These are phyloP conservation scores for Palythoa heliodiscus DNA, from an alignment of 92 coral and sea anemone genomes.

Conservation along the genomic window DNA sequence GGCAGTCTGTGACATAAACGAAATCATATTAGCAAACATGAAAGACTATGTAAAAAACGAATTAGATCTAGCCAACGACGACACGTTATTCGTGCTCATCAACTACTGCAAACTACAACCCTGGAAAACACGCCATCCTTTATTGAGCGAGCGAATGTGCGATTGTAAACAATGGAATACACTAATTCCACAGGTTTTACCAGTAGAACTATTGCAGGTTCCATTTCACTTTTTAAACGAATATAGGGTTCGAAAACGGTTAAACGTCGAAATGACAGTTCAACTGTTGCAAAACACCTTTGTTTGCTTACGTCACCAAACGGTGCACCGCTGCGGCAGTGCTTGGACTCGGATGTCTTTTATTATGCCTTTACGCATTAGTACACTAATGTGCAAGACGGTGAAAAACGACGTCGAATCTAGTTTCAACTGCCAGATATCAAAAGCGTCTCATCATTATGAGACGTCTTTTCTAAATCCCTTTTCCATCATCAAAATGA, in stretches of 20 bases:
- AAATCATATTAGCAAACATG: neutral
- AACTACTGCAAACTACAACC: neutral
- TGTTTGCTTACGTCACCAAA: neutral
- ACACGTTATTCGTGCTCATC: neutral
- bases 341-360: neutral
- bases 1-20: neutral
- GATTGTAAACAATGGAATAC: neutral
- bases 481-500: too few species aligned
- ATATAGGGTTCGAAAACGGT: neutral
- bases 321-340: neutral
- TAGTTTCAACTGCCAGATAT: neutral
- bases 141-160: neutral
- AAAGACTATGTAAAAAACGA: too few species aligned
- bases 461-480: neutral
- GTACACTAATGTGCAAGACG: neutral
- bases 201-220: neutral
- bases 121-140: neutral
- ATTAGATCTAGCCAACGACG: neutral
- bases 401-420: neutral
- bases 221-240: neutral
- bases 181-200: neutral
- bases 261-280: neutral
- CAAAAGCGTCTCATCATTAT: neutral
- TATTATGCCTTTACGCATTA: neutral
- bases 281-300: neutral